Base-by-base conservation (phyloP, 2,888 invertebrate species). In the Sericinus montela region DNA sequence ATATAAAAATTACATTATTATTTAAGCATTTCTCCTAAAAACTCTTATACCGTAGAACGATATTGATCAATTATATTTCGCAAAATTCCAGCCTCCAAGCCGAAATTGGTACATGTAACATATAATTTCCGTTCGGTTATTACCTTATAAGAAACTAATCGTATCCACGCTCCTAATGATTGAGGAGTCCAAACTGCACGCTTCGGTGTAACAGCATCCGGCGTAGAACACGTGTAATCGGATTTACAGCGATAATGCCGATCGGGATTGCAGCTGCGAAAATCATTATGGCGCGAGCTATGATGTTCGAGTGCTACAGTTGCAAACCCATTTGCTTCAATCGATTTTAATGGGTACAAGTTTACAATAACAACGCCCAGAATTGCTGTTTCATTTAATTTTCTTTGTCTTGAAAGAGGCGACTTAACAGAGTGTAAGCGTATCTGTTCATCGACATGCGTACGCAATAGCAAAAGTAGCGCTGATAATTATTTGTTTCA, bases 161-260 rank as follows among this genome's bases (percentile, higher is more conserved):
- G 1, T 32, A 11, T 4, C 11, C n/a, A 11, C 6, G 11, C 32
- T 32, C 32, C 16, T 9, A 35, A 35, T 35, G 14, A 35, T 15
- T 35, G 15, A 35, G 10, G 16, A 35, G 9, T 6, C 32, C 13
- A 35, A 35, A 35, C 15, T 35, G 37, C 37, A 40, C 40, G 32
- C 16, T n/a, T 29, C 41, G 41, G 41, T 41, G 41, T 41, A 41
- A 41, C 28, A 4, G 32, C 14, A 11, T 11, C 41, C 41, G 29
- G 29, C 25, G 29, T 29, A 15, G 41, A 29, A 30, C 41, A 41
- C 41, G 16, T 30, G 41, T 41, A 41, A 41, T 41, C 41, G 30
- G 32, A 41, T 41, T 41, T 41, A 29, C 41, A 41, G 15, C 29
- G 30, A 28, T 41, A 41, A 41, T 30, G 29, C 29, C 41, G 41